Conservation (phyloP, 1,140 invertebrate genomes). For the Bombus pascuorum region DNA sequence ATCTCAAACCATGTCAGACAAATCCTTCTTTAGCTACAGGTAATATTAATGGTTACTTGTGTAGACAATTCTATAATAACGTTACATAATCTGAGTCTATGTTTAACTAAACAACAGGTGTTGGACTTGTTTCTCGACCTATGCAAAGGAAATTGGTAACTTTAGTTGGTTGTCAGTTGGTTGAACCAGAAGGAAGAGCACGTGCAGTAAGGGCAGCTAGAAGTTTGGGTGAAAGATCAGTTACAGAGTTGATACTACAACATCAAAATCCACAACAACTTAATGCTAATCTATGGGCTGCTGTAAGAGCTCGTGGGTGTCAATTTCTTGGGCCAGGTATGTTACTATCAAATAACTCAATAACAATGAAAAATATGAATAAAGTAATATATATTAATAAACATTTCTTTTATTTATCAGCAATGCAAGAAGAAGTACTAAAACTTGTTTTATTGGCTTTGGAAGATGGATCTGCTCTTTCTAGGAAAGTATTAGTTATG, state of each 20-base stretch:
- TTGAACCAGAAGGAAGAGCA: conserved; percentile 93
- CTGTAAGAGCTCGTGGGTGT: conserved; percentile 97
- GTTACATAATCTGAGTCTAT: not conserved
- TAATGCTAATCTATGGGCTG: conserved; percentile 97
- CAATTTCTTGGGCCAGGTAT: conserved; percentile 98
- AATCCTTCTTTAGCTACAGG: conserved; percentile 76
- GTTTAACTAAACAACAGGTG: conserved; percentile 57
- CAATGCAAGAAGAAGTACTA: conserved; percentile 99
- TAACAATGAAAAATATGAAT: not conserved
- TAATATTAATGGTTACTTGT: conserved; percentile 52
- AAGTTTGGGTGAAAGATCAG: conserved; percentile 96
- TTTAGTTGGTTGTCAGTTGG: conserved; percentile 95
- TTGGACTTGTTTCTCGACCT: conserved; percentile 90
- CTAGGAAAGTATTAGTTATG: conserved; percentile 98
- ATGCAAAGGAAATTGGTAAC: conserved; percentile 98
- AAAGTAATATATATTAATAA: not conserved
- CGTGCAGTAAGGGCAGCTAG: conserved; percentile 92
- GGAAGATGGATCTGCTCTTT: conserved; percentile 98
- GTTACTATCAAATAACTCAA: conserved; percentile 10
- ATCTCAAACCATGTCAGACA: conserved; percentile 87
- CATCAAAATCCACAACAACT: conserved; percentile 97
- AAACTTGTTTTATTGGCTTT: conserved; percentile 96
- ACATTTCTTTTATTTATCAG: conserved; percentile 77
- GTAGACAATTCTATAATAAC: not conserved
- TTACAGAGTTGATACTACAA: conserved; percentile 96